Percentiles rank a stretch among this genome's conserved stretches.
These are phyloP conservation scores for Paramormyrops hopkinsi DNA, from an alignment of 2,797 vertebrate species.

Conservation along the genomic window DNA sequence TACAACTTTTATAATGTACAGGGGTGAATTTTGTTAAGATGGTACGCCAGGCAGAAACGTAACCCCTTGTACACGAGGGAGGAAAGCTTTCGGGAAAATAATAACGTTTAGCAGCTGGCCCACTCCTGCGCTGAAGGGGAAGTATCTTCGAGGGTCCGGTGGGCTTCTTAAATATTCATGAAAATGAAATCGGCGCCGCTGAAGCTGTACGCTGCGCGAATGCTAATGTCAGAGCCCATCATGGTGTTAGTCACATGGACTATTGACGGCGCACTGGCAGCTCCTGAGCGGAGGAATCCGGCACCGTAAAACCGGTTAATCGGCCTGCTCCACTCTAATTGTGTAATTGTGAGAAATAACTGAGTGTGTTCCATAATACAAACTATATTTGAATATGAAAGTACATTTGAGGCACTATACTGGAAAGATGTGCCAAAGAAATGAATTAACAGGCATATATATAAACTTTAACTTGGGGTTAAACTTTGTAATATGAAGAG, in stretches of 20 bases:
- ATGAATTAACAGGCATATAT: neutral
- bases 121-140: neutral
- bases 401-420: neutral
- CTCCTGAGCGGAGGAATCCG: neutral
- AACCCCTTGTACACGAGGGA: neutral
- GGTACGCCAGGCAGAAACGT: neutral
- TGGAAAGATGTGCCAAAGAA: neutral
- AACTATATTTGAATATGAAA: neutral
- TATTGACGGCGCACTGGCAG: neutral
- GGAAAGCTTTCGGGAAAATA: neutral
- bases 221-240: neutral
- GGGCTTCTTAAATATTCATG: slow-evolving; percentile 18
- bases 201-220: neutral
- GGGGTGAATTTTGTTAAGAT: neutral
- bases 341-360: neutral
- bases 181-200: neutral
- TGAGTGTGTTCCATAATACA: neutral
- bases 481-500: neutral
- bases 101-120: neutral
- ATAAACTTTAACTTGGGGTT: neutral
- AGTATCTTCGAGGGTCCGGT: neutral
- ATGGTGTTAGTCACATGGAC: neutral
- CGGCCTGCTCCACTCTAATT: neutral
- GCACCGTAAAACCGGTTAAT: neutral
- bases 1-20: neutral